Conservation (phyloP, 2,113 vertebrate genomes). For the Bos taurus region DNA sequence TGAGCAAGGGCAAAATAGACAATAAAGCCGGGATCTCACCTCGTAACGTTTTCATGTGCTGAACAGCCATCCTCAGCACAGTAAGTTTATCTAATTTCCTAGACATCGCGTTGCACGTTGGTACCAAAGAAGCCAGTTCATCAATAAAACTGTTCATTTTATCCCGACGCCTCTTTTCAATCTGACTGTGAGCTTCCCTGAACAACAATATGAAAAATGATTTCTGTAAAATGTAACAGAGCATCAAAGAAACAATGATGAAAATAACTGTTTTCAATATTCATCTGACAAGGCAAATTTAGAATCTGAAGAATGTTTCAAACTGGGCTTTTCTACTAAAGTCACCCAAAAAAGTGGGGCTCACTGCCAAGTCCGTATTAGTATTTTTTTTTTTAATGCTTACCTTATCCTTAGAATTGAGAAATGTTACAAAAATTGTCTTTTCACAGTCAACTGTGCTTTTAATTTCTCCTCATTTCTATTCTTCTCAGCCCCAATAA, state of each 20-base stretch:
- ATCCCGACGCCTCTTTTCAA: constrained; percentile 96
- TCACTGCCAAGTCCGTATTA: neutral
- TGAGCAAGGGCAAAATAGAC: neutral
- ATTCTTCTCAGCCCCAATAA: neutral
- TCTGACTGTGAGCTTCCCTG: constrained; percentile 99
- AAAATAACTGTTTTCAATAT: neutral
- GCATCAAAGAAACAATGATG: neutral
- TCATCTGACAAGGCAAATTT: neutral
- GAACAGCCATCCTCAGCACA: constrained; percentile 97
- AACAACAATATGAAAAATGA: constrained; percentile 1
- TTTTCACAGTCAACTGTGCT: neutral
- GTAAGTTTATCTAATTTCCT: constrained; percentile 98
- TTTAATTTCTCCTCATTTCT: neutral
- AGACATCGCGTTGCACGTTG: constrained; percentile 98
- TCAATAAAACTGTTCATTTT: constrained; percentile 99
- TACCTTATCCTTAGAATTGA: neutral
- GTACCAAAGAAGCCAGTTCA: constrained; percentile 95
- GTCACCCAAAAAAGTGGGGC: neutral
- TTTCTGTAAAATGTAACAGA: neutral
- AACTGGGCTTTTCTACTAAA: constrained; percentile 18
- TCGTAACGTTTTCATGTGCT: constrained; percentile 98
- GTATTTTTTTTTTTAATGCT: neutral
- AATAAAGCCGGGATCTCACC: constrained; percentile 78
- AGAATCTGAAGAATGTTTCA: neutral
- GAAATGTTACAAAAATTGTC: neutral